These are phyloP conservation scores for Sinocyclocheilus grahami DNA, from an alignment of 2,113 vertebrate genomes.

Conservation along the genomic window DNA sequence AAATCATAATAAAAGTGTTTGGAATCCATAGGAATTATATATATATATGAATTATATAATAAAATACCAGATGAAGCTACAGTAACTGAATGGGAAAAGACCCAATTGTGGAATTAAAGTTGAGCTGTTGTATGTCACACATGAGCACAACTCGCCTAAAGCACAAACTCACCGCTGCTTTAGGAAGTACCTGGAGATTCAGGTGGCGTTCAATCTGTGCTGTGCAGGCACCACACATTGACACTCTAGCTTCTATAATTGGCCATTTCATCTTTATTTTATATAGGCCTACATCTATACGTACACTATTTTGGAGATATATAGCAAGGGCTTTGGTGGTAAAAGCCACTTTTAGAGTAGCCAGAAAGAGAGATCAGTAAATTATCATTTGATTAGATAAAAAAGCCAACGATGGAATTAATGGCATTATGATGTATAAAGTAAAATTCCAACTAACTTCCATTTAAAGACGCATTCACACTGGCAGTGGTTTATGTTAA, in stretches of 20 bases:
- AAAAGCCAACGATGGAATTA: not conserved
- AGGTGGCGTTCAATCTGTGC: not conserved
- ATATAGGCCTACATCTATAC: not conserved
- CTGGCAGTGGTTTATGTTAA: not conserved
- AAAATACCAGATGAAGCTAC: not conserved
- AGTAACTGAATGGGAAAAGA: not conserved
- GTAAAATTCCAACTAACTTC: not conserved
- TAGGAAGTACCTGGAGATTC: not conserved
- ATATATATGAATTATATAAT: not conserved
- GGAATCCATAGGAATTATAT: not conserved
- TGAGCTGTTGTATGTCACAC: not conserved
- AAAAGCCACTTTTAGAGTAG: not conserved
- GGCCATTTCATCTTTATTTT: not conserved
- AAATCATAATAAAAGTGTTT: not conserved
- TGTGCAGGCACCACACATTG: not conserved
- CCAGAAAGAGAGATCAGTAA: not conserved
- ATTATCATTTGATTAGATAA: not conserved
- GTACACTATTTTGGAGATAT: not conserved
- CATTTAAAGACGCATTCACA: not conserved
- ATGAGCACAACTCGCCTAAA: constrained; percentile 11
- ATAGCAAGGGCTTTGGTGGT: not conserved
- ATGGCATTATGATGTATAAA: not conserved
- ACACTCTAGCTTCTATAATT: not conserved
- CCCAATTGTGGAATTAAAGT: not conserved
- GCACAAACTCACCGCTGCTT: not conserved